Base-by-base conservation (phyloP, 2,888 invertebrate genomes). In the Ormyrus thymus region DNA sequence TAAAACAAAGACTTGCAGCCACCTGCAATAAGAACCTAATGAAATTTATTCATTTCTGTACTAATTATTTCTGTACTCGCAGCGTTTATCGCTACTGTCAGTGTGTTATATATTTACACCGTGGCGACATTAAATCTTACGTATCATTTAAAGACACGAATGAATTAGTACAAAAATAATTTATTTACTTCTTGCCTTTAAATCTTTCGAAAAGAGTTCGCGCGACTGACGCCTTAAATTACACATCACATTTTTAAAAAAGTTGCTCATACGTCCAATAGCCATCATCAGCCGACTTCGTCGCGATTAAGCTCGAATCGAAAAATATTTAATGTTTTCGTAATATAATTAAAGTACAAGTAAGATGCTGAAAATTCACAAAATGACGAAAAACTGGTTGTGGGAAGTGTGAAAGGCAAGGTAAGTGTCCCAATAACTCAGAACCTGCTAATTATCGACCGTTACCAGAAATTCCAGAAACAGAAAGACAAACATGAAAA, bases 351-450 rank as follows among this genome's bases (percentile, higher is more conserved):
- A 46, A 45, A 10, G 48, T 1, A 56, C n/a, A 56, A 59, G 58
- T 29, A 10, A 55, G 29, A 29, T 29, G 29, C 6, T 46, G 48
- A 70, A 65, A 58, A 70, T 79, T 70, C 29, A 59, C 64, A 62
- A 61, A 61, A 61, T n/a, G 8, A 13, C 46, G 59, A 70, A 75
- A 59, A 65, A 74, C 74, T 70, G 66, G 66, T 78, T 13, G 43
- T 13, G 9, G 11, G 56, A 62, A 58, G 77, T 65, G 69, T 70
- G 77, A 64, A 75, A 77, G 68, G 76, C 73, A 77, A 73, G 77
- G 74, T 75, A 75, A 80, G 76, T 74, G 74, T 77, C 69, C 70
- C 73, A 70, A 80, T 77, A 70, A 73, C 68, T 69, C 73, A 48
- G 61, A 65, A 65, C 66, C 51, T 74, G 70, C 62, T 78, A 78